These are phyloP conservation scores for Acanthiza pusilla DNA, from an alignment of 2,797 vertebrate genomes.

Conservation along the genomic window DNA sequence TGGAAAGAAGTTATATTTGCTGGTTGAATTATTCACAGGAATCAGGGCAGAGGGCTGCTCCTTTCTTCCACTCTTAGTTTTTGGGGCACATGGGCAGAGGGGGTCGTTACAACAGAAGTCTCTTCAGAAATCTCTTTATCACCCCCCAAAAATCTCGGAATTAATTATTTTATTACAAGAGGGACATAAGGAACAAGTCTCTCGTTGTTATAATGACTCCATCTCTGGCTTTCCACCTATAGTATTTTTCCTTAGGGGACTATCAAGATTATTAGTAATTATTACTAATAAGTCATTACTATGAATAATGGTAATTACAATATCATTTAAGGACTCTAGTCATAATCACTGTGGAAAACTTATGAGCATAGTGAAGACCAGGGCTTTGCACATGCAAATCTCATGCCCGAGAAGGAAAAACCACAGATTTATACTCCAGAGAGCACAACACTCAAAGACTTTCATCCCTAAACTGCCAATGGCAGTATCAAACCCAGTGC, in stretches of 20 bases:
- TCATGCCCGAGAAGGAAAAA: neutral
- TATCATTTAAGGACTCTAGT: neutral
- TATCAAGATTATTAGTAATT: constrained; percentile 22
- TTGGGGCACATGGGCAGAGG: neutral
- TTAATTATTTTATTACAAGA: neutral
- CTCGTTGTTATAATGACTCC: neutral
- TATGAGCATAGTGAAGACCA: neutral
- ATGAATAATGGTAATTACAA: constrained; percentile 29
- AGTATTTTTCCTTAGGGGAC: neutral
- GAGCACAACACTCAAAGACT: neutral
- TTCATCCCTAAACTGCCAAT: neutral
- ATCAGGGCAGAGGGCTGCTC: neutral
- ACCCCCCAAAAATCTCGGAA: neutral
- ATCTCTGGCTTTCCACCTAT: neutral
- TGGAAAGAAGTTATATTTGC: neutral
- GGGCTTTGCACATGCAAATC: neutral
- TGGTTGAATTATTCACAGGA: neutral
- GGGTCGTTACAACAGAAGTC: neutral
- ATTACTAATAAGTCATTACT: constrained; percentile 9
- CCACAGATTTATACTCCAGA: neutral
- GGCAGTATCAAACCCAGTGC: neutral
- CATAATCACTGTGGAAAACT: neutral
- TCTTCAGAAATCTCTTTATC: neutral
- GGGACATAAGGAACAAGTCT: neutral
- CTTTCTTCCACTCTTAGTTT: neutral